These are phyloP conservation scores for Synergus laeviventris DNA, from an alignment of 2,888 invertebrate species.

Conservation along the genomic window DNA sequence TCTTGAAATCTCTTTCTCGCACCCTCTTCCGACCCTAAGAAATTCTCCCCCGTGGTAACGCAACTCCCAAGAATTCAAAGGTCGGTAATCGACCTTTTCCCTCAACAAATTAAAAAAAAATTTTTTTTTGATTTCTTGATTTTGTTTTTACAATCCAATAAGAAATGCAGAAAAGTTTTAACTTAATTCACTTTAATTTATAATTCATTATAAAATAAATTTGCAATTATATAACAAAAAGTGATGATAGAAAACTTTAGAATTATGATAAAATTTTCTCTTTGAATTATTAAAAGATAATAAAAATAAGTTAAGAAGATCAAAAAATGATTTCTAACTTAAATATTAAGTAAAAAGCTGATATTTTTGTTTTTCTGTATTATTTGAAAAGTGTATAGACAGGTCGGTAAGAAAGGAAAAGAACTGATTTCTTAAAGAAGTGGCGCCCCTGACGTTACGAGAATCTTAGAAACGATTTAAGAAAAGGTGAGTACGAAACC, in stretches of 20 bases:
- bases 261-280: neutral
- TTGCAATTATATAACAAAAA: neutral
- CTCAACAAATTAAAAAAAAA: constrained; percentile 18
- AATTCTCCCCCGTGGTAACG: constrained; percentile 72
- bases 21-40: constrained; percentile 70
- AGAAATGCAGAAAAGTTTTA: neutral
- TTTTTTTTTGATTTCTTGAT: neutral
- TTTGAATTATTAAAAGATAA: neutral
- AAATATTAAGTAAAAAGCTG: neutral
- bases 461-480: constrained; percentile 64
- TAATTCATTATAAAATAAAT: neutral
- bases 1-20: constrained; percentile 67
- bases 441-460: constrained; percentile 70
- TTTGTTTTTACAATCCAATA: no score
- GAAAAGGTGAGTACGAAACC: constrained; percentile 60
- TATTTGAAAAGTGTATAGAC: constrained; percentile 40
- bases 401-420: constrained; percentile 75
- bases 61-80: constrained; percentile 63
- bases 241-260: neutral
- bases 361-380: constrained; percentile 35
- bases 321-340: neutral
- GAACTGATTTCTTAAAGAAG: constrained; percentile 74
- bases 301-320: neutral
- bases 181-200: no score
- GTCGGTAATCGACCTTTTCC: constrained; percentile 68